Conservation (phyloP, 2,888 invertebrate genomes). For the Mesodorylaimus sp. region DNA sequence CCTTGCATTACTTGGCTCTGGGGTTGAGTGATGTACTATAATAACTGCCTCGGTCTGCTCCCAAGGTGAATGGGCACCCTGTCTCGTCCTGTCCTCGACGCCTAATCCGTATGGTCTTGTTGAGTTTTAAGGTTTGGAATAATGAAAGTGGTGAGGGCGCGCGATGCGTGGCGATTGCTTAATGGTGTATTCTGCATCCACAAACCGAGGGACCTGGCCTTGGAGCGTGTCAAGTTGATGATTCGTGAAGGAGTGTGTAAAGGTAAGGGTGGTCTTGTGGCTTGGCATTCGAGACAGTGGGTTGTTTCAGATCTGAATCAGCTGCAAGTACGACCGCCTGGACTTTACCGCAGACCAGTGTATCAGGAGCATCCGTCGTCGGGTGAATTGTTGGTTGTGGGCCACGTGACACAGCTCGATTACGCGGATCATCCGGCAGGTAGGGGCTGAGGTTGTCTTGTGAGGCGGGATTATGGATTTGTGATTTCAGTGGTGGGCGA, state of each 20-base stretch:
- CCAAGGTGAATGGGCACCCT: too few relatives aligned
- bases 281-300: too few relatives aligned
- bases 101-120: too few relatives aligned
- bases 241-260: neutral
- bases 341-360: constrained; percentile 13
- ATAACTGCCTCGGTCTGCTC: too few relatives aligned
- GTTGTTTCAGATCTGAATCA: constrained; percentile 47
- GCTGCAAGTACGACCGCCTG: constrained; percentile 44
- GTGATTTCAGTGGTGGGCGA: constrained; percentile 46
- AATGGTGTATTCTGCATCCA: constrained; percentile 59
- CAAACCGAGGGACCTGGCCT: constrained; percentile 48
- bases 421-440: constrained; percentile 48
- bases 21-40: too few relatives aligned
- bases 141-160: too few relatives aligned
- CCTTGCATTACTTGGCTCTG: too few relatives aligned
- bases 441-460: neutral
- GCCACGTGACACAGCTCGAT: neutral
- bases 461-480: neutral
- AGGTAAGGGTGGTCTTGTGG: too few relatives aligned
- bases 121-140: too few relatives aligned
- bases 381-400: neutral
- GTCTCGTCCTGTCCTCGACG: too few relatives aligned
- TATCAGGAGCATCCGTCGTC: neutral
- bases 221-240: neutral
- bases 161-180: constrained; percentile 46